phyloP scores from a whole-genome alignment of 2,797 vertebrate genomes.

The Betta splendens region DNA sequence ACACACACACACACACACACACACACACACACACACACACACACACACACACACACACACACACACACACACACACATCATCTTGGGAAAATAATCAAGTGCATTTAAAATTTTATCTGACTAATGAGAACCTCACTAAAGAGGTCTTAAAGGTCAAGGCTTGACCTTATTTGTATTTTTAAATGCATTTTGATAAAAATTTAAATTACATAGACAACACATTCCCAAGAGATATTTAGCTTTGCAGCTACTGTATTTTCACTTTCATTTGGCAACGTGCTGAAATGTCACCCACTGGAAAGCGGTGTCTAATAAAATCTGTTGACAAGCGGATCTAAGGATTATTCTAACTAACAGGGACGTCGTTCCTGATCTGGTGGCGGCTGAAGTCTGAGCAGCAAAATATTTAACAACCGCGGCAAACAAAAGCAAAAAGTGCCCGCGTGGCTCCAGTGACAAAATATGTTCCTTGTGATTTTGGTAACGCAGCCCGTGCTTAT shows the following conservation, averaged over 20 bases:
- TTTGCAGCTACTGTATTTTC: slow-evolving; percentile 10
- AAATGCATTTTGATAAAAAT: background rate
- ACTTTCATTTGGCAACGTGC: slow-evolving; percentile 30
- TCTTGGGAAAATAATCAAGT: slow-evolving; percentile 14
- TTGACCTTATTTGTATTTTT: slow-evolving; percentile 4
- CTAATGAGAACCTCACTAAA: slow-evolving; percentile 35
- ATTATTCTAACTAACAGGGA: slow-evolving; percentile 12
- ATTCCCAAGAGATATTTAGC: slow-evolving; percentile 4
- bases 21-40: slow-evolving; percentile 14
- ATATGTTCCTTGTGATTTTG: background rate
- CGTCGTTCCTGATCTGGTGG: slow-evolving; percentile 10
- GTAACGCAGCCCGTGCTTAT: background rate
- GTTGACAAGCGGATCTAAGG: slow-evolving; percentile 2
- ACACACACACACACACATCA: slow-evolving; percentile 13
- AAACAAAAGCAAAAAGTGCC: slow-evolving; percentile 17
- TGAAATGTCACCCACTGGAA: slow-evolving; percentile 18
- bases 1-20: slow-evolving; percentile 13
- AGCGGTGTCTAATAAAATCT: slow-evolving; percentile 19
- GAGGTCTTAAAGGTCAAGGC: background rate
- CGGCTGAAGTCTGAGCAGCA: background rate
- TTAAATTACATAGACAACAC: background rate
- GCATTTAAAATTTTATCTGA: slow-evolving; percentile 39
- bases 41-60: slow-evolving; percentile 9
- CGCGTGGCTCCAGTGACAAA: background rate
- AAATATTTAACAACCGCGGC: slow-evolving; percentile 11